A percentile compares a stretch with the other conserved stretches of the same genome.
phyloP scores from a whole-genome alignment of 2,113 vertebrate species.

The Cochlearius cochlearius region DNA sequence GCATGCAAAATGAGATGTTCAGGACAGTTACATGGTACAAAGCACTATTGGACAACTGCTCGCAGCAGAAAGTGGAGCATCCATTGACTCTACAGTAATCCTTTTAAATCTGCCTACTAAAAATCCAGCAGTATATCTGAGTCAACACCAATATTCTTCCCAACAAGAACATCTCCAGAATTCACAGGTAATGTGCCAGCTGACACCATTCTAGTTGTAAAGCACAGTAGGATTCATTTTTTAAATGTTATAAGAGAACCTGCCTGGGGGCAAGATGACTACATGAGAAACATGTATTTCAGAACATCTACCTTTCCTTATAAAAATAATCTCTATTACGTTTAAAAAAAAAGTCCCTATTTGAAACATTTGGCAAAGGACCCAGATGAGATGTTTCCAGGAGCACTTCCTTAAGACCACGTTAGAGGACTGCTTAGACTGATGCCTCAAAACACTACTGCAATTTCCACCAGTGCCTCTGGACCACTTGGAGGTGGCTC shows the following conservation, averaged over 20 bases:
- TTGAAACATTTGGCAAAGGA: background rate
- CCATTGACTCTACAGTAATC: fast-evolving
- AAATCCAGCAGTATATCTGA: background rate
- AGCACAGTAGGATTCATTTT: background rate
- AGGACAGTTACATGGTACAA: background rate
- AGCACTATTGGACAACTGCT: background rate
- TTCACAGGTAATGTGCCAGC: background rate
- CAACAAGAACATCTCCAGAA: background rate
- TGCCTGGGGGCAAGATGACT: background rate
- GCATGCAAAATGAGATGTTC: background rate
- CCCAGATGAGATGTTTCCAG: background rate
- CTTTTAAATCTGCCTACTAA: background rate
- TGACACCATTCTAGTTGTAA: background rate
- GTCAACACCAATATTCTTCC: background rate
- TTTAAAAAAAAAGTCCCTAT: background rate
- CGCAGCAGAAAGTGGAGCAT: background rate
- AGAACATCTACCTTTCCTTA: background rate
- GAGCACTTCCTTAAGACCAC: background rate
- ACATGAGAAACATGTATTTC: fast-evolving
- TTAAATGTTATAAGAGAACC: background rate
- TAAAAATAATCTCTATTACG: background rate
- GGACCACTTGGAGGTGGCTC: background rate
- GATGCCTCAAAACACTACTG: background rate
- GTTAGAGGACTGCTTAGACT: background rate
- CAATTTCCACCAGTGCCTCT: background rate